A percentile compares a stretch with the other conserved stretches of the same genome.
Evolutionary conservation across 2,113 vertebrate genomes (phyloP).

Genomic region (Fregata magnificens): DNA sequence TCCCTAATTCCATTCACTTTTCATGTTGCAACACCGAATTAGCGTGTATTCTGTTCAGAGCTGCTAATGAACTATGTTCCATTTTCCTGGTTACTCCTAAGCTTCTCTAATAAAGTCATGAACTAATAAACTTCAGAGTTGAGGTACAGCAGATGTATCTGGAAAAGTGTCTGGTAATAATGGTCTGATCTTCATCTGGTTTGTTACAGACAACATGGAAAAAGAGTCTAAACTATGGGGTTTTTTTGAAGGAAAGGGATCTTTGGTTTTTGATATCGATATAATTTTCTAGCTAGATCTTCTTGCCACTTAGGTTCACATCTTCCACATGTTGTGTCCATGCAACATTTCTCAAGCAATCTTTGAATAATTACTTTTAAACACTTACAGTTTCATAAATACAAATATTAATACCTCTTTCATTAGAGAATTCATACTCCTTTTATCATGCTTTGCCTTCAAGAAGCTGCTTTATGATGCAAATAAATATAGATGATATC

Average conservation of each 20-base stretch:
- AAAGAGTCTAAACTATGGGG: not conserved
- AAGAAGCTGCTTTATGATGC: not conserved
- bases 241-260: not conserved
- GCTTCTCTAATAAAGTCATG: constrained; percentile 34
- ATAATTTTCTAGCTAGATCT: not conserved
- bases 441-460: not conserved
- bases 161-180: constrained; percentile 52
- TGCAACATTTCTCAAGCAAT: not conserved
- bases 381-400: not conserved
- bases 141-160: constrained; percentile 50
- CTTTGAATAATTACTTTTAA: not conserved
- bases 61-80: constrained; percentile 51
- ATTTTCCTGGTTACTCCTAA: constrained; percentile 48
- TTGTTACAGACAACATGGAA: not conserved
- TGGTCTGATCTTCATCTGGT: constrained; percentile 1
- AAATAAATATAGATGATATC: not conserved
- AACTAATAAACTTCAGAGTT: constrained; percentile 52
- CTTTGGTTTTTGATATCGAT: not conserved
- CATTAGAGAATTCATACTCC: not conserved
- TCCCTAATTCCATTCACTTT: constrained; percentile 57
- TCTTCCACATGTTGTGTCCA: not conserved
- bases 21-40: constrained; percentile 45
- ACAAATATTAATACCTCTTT: not conserved
- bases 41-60: constrained; percentile 29
- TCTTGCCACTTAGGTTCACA: not conserved